Evolutionary conservation across 2,113 vertebrate genomes (phyloP).

Genomic region (Phoenicopterus ruber): DNA sequence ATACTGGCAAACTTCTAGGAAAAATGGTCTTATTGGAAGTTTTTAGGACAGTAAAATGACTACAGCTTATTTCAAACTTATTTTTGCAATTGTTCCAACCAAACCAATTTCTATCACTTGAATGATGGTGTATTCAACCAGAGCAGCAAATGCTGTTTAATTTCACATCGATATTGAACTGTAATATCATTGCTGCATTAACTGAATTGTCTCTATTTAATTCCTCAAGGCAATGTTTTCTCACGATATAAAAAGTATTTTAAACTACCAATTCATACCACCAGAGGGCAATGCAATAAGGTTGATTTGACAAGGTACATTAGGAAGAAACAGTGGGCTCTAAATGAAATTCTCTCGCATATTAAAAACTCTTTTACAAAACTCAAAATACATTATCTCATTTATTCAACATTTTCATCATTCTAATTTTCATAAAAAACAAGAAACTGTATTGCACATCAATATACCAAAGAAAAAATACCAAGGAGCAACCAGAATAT

Average conservation of each 20-base stretch:
- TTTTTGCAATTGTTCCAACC: background rate
- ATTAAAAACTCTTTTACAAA: background rate
- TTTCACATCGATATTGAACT: background rate
- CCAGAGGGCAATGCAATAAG: slow-evolving; percentile 65
- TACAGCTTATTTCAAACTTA: background rate
- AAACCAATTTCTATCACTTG: background rate
- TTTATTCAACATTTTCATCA: background rate
- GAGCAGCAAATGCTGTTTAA: background rate
- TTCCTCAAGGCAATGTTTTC: background rate
- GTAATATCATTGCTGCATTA: background rate
- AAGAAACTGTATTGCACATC: background rate
- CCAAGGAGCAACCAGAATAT: background rate
- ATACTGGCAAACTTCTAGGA: background rate
- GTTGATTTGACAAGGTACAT: background rate
- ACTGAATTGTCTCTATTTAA: background rate
- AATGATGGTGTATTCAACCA: background rate
- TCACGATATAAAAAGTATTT: background rate
- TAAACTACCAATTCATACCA: slow-evolving; percentile 19
- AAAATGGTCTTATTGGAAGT: rapidly evolving
- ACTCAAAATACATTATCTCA: background rate
- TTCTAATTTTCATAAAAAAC: background rate
- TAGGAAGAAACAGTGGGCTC: rapidly evolving
- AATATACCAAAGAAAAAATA: background rate
- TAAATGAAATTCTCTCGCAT: background rate
- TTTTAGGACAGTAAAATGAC: background rate